phyloP scores from a whole-genome alignment of 2,113 vertebrate genomes.

The Candoia aspera region DNA sequence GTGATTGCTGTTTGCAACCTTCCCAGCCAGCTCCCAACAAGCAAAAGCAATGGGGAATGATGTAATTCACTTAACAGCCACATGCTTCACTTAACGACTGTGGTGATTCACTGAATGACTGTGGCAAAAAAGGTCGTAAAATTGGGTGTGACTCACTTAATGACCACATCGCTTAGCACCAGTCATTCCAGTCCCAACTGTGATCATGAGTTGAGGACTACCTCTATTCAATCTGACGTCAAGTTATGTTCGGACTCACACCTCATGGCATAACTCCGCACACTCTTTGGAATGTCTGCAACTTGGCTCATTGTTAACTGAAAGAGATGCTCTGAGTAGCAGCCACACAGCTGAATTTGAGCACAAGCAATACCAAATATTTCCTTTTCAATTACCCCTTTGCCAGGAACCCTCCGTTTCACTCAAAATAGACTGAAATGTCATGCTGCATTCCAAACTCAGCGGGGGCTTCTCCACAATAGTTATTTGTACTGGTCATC shows the following conservation, averaged over 20 bases:
- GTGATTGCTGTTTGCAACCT: no score
- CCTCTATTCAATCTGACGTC: background rate
- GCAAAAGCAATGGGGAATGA: no score
- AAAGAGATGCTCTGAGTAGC: conserved; percentile 14
- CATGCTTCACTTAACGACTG: no score
- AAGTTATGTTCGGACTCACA: background rate
- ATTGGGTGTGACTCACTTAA: no score
- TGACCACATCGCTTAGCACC: no score
- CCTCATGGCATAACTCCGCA: background rate
- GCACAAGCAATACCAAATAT: conserved; percentile 37
- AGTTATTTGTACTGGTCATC: background rate
- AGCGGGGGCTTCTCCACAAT: background rate
- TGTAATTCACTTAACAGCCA: no score
- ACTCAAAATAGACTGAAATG: background rate
- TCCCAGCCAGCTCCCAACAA: no score
- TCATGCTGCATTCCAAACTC: background rate
- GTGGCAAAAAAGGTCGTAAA: no score
- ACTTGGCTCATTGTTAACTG: conserved; percentile 39
- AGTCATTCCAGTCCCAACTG: no score
- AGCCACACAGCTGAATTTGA: conserved; percentile 34
- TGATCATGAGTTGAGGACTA: no score
- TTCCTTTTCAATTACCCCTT: conserved; percentile 41
- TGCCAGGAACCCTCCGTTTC: background rate
- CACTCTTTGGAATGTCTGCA: conserved; percentile 16
- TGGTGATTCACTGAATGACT: no score